phyloP scores from a whole-genome alignment of 2,113 vertebrate genomes.

The Buteo buteo region DNA sequence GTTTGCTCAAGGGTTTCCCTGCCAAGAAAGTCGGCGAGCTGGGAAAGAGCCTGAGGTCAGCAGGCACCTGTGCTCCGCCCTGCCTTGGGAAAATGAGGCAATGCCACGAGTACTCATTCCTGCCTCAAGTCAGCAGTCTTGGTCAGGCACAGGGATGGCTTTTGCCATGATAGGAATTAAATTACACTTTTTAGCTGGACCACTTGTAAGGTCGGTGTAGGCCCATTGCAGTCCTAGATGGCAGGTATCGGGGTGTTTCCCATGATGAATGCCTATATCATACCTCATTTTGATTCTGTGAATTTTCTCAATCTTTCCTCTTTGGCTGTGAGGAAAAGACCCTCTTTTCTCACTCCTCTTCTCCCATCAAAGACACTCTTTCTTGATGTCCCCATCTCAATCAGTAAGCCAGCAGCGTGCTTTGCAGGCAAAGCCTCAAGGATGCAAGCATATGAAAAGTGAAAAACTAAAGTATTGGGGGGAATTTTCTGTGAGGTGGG shows the following conservation, averaged over 20 bases:
- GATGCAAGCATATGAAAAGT: background rate
- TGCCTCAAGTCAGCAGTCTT: background rate
- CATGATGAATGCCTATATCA: background rate
- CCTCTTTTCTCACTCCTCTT: accelerated
- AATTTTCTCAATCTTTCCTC: background rate
- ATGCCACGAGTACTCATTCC: background rate
- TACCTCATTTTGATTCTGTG: background rate
- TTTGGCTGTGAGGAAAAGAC: background rate
- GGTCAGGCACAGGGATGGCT: background rate
- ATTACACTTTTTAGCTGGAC: background rate
- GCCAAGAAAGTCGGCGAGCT: accelerated
- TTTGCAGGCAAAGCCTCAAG: background rate
- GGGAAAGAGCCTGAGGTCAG: background rate
- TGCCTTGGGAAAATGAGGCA: background rate
- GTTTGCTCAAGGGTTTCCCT: background rate
- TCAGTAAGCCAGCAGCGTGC: background rate
- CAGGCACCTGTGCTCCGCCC: accelerated
- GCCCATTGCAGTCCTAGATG: background rate
- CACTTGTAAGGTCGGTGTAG: background rate
- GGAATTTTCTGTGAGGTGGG: background rate
- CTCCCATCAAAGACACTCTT: background rate
- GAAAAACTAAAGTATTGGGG: background rate
- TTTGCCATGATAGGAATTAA: background rate
- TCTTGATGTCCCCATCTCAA: background rate
- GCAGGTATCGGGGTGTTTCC: background rate